Conservation (phyloP, 2,888 invertebrate species). For the Terebella lapidaria region DNA sequence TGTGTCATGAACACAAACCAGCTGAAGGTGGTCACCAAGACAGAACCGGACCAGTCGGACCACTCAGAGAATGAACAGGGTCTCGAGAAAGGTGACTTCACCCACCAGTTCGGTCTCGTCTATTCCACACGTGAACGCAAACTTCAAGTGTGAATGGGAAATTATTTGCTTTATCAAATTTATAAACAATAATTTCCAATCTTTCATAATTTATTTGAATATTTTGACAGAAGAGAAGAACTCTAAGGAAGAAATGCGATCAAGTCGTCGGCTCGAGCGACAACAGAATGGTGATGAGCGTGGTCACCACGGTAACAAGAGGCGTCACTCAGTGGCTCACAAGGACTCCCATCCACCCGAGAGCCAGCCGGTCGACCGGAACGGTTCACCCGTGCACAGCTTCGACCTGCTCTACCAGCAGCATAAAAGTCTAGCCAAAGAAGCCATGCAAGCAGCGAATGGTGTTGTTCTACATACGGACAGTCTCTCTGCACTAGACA, state of each 20-base stretch:
- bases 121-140: too few relatives aligned
- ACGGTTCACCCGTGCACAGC: neutral
- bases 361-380: neutral
- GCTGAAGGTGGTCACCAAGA: slow-evolving; percentile 53
- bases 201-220: too few relatives aligned
- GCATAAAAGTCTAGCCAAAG: neutral
- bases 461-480: neutral
- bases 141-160: too few relatives aligned
- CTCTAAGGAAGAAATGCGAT: too few relatives aligned
- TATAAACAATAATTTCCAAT: too few relatives aligned
- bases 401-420: neutral
- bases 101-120: too few relatives aligned
- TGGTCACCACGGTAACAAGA: neutral
- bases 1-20: slow-evolving; percentile 92
- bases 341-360: too few relatives aligned
- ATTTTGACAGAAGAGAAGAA: neutral
- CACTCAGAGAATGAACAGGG: slow-evolving; percentile 28
- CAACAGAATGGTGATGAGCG: neutral
- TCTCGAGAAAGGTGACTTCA: neutral
- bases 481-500: neutral
- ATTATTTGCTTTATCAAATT: too few relatives aligned
- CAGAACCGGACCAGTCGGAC: slow-evolving; percentile 27
- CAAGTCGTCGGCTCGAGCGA: too few relatives aligned
- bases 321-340: neutral
- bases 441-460: neutral